phyloP scores from a whole-genome alignment of 2,797 vertebrate genomes.

The Xenentodon cancila region DNA sequence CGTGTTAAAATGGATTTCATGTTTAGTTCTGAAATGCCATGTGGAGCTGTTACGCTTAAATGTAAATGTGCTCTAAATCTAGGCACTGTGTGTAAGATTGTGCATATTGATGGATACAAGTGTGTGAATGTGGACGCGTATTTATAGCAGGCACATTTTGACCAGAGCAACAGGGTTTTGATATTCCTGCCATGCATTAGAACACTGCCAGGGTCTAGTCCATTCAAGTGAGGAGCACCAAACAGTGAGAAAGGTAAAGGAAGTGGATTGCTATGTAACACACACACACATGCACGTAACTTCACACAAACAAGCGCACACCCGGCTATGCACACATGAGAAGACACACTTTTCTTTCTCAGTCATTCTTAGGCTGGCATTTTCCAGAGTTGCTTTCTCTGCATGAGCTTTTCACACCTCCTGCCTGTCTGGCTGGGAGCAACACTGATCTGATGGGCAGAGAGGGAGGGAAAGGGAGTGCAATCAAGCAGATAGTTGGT shows the following conservation, averaged over 20 bases:
- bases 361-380: conserved; percentile 66
- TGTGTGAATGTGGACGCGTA: conserved; percentile 19
- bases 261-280: conserved; percentile 36
- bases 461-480: conserved; percentile 34
- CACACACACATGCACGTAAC: conserved; percentile 21
- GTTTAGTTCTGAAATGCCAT: conserved; percentile 20
- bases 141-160: conserved; percentile 37
- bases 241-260: conserved; percentile 53
- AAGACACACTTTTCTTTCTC: conserved; percentile 54
- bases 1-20: conserved; percentile 35
- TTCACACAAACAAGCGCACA: conserved; percentile 10
- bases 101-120: conserved; percentile 3
- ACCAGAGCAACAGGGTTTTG: conserved; percentile 43
- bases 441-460: conserved; percentile 66
- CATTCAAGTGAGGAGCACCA: conserved; percentile 50
- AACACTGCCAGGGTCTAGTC: conserved; percentile 50
- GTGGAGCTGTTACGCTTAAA: conserved; percentile 13
- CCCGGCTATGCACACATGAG: conserved; percentile 11
- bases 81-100: not conserved
- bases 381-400: conserved; percentile 69
- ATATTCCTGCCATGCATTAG: conserved; percentile 44
- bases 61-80: conserved; percentile 41
- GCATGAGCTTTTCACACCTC: conserved; percentile 71
- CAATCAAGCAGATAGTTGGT: conserved; percentile 72
- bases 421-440: conserved; percentile 54